Base-by-base conservation (phyloP, 1,140 invertebrate species). In the Drosophila repletoides region DNA sequence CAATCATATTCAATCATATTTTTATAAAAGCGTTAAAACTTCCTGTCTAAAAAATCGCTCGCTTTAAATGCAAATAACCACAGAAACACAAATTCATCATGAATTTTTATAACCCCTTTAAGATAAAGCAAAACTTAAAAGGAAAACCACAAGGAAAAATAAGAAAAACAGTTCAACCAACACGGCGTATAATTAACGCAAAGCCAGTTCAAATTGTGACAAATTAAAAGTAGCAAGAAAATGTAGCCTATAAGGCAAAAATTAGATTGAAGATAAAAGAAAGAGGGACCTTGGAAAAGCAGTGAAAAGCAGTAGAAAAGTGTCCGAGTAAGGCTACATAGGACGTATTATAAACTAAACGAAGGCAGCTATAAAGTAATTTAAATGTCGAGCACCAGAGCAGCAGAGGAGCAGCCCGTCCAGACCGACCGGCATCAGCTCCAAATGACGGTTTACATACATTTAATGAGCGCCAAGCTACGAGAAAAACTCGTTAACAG, bases 321-420 rank as follows among this genome's bases (percentile, higher is more conserved):
- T 52, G 59, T 9, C 52, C 12, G 7, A 19, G 40, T 28, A 68
- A 75, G 72, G 58, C 55, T 33, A 33, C n/a, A n/a, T n/a, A n/a
- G n/a, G n/a, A n/a, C 36, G 70, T 66, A 53, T 77, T 79, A 70
- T 73, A 72, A 69, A 76, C 79, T 81, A 79, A 83, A 79, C 71
- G 79, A 74, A 83, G 79, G 70, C 67, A 67, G 66, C 75, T 72
- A 72, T 75, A 75, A 86, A 75, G 80, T 72, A 79, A 84, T 84
- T 86, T 84, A 43, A 86, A 53, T 67, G 64, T 56, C 61, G 61
- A 56, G 33, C n/a, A n/a, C 48, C 17, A 21, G 26, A 14, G 24
- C 56, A 38, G 46, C 24, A 5, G 22, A 38, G 34, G n/a, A 56
- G 33, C 19, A 15, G 31, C 21, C 38, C 24, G 31, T 17, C 38